Base-by-base conservation (phyloP, 2,113 vertebrate genomes). In the pig (Sus scrofa) region DNA sequence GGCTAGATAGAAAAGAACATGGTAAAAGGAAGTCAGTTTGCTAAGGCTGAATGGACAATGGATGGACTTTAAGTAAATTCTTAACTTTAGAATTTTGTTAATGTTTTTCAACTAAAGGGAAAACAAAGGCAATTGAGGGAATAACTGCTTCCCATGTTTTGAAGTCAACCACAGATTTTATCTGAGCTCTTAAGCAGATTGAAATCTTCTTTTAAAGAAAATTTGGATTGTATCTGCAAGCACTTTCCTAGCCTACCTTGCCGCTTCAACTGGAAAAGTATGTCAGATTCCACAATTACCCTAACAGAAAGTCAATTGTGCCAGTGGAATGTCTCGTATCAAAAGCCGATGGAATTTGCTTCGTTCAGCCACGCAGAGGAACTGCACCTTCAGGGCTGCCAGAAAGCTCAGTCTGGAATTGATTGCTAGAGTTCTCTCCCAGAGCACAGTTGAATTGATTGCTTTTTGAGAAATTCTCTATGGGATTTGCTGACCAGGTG, bases 241-340 rank as follows among this genome's bases (percentile, higher is more conserved):
- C 32, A 83, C 39, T 90, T 94, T 74, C 24, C 30, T 30, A 95
- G 73, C 34, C 78, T 89, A 83, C 93, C 65, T 96, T 4, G 0
- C 44, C 60, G 52, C 34, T 65, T 95, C 88, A 93, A 95, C 91
- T 85, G 74, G 93, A 95, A 97, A 96, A 96, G 75, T 91, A 26
- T 58, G 87, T 91, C 27, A 44, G 89, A 95, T 92, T 58, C 94
- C 87, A 87, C 86, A 95, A 73, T 97, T 89, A 93, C 89, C 89
- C 93, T 86, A 93, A 97, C 93, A 93, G 96, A 97, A 95, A 90
- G 82, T 94, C 92, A 73, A 0, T 83, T 94, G 91, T 95, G 60
- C 95, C 96, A 84, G 92, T 97, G 95, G 97, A 97, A 97, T 96
- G 92, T 93, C 95, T 97, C 94, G 39, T 97, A 93, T 97, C 95